Percentiles rank a stretch among this genome's conserved stretches.
phyloP scores from a whole-genome alignment of 2,888 invertebrate species.

The Mesorhabditis belari region DNA sequence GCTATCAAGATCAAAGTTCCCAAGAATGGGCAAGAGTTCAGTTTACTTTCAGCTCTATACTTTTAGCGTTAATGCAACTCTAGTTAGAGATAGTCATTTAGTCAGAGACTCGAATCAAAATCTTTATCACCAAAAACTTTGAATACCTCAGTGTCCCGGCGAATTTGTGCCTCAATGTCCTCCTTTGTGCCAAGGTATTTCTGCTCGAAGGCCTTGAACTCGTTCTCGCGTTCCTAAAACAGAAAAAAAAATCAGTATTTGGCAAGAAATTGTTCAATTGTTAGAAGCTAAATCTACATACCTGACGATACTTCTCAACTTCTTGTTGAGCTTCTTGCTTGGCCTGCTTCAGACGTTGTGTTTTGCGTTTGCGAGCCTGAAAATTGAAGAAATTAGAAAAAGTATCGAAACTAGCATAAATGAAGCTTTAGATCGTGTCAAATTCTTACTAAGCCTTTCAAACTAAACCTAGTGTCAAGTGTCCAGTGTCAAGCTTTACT shows the following conservation, averaged over 20 bases:
- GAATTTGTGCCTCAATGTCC: constrained; percentile 50
- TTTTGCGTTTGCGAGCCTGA: constrained; percentile 84
- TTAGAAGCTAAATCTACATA: constrained; percentile 7
- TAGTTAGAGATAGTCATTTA: too few species aligned
- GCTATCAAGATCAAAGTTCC: too few species aligned
- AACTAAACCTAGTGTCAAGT: too few species aligned
- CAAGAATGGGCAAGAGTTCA: too few species aligned
- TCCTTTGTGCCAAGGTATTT: constrained; percentile 51
- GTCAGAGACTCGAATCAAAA: too few species aligned
- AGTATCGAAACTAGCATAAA: too few species aligned
- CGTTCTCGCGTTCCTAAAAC: constrained; percentile 50
- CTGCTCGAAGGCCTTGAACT: constrained; percentile 51
- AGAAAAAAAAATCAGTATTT: background rate
- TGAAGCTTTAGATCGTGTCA: too few species aligned
- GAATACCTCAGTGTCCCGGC: constrained; percentile 39
- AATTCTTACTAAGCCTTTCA: too few species aligned
- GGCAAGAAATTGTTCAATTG: background rate
- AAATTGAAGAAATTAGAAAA: background rate
- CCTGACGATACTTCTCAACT: constrained; percentile 81
- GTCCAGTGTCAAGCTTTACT: too few species aligned
- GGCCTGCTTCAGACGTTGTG: constrained; percentile 92
- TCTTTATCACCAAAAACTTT: too few species aligned
- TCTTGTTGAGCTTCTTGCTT: constrained; percentile 99
- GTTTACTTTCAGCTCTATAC: too few species aligned
- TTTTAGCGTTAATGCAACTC: too few species aligned